Evolutionary conservation across 2,113 vertebrate species (phyloP).

Genomic region (Actenoides lindsayi): DNA sequence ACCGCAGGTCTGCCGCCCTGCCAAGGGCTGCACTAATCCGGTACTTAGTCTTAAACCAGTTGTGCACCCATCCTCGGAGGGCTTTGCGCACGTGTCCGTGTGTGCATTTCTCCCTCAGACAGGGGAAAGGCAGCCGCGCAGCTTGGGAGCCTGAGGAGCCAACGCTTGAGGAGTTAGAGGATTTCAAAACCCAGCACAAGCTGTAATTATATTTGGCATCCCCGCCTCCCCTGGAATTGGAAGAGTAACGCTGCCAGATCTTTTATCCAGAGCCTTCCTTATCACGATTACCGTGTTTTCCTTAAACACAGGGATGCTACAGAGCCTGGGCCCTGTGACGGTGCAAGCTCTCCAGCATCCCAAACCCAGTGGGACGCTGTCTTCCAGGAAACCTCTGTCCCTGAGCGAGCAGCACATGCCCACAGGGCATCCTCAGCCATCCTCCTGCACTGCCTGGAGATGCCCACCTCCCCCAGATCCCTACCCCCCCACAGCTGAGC

Average conservation of each 20-base stretch:
- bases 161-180: fast-evolving
- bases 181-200: not conserved
- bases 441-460: not conserved
- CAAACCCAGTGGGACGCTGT: not conserved
- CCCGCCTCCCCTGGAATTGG: fast-evolving
- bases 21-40: conserved; percentile 8
- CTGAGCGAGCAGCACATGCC: not conserved
- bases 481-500: fast-evolving
- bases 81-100: not conserved
- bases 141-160: not conserved
- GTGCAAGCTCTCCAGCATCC: not conserved
- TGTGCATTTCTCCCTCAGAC: not conserved
- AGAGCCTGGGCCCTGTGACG: not conserved
- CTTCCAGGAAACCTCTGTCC: not conserved
- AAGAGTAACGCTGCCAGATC: fast-evolving
- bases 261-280: not conserved
- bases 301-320: not conserved
- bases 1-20: not conserved
- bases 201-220: not conserved
- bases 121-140: not conserved
- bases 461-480: not conserved
- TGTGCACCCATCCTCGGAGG: not conserved
- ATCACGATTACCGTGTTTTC: not conserved
- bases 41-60: not conserved
- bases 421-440: not conserved